Evolutionary conservation across 92 coral and sea anemone species (phyloP).

Genomic region (Paragorgia papillata): DNA sequence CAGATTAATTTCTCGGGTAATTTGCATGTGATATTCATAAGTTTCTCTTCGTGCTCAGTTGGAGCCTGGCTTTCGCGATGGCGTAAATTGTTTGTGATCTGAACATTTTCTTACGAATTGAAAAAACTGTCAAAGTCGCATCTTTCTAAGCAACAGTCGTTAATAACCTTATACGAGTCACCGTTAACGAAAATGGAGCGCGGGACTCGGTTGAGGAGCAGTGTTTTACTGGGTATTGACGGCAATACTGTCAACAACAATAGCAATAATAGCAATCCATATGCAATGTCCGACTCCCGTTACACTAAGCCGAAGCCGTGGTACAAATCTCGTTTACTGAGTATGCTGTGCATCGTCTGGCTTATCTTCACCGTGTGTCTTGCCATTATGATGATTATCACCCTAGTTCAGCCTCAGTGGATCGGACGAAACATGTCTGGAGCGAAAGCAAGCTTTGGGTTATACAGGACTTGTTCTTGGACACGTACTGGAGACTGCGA

Average conservation of each 20-base stretch:
- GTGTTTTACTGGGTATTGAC: slow-evolving; percentile 18
- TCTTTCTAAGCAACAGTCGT: not conserved
- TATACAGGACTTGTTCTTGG: slow-evolving; percentile 80
- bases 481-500: slow-evolving; percentile 63
- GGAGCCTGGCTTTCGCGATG: slow-evolving; percentile 7
- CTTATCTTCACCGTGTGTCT: slow-evolving; percentile 78
- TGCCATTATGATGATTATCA: slow-evolving; percentile 88
- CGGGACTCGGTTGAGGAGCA: slow-evolving; percentile 38
- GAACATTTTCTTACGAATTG: not conserved
- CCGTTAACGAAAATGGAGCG: slow-evolving; percentile 9
- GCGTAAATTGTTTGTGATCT: not conserved
- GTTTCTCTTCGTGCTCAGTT: slow-evolving; percentile 4
- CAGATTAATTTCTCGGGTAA: slow-evolving; percentile 33
- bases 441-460: slow-evolving; percentile 73
- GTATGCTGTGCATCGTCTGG: slow-evolving; percentile 85
- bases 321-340: slow-evolving; percentile 83
- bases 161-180: slow-evolving; percentile 3
- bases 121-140: not conserved
- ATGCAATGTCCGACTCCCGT: not conserved
- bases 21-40: slow-evolving; percentile 44
- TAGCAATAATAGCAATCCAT: too few relatives aligned
- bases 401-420: slow-evolving; percentile 97
- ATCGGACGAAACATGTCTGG: slow-evolving; percentile 61
- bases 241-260: too few relatives aligned
- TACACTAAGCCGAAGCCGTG: slow-evolving; percentile 83